Percentiles rank a stretch among this genome's conserved stretches.
Conservation (phyloP, 2,888 invertebrate genomes). For the Polymixis flavicincta region DNA sequence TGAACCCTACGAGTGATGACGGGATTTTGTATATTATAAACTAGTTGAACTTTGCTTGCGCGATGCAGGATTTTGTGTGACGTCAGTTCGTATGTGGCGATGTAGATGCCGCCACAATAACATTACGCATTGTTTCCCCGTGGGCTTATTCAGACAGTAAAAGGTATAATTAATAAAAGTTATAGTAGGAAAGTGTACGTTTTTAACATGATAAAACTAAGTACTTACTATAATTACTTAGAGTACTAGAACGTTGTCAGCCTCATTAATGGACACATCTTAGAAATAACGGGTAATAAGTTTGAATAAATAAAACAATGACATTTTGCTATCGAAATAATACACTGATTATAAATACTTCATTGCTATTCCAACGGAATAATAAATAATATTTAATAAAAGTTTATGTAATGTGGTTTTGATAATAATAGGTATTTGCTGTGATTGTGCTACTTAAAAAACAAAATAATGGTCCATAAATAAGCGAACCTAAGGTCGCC, state of each 20-base stretch:
- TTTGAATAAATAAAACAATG: constrained; percentile 6
- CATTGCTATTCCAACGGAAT: constrained; percentile 4
- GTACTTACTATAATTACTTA: background rate
- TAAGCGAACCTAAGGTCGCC: too few relatives aligned
- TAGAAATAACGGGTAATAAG: constrained; percentile 1
- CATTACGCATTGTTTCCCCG: too few relatives aligned
- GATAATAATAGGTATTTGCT: background rate
- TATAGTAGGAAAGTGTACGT: too few relatives aligned
- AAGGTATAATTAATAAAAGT: too few relatives aligned
- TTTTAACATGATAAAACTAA: background rate
- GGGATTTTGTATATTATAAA: too few relatives aligned
- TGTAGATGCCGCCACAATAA: too few relatives aligned
- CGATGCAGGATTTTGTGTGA: too few relatives aligned
- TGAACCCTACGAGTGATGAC: too few relatives aligned
- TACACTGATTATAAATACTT: constrained; percentile 17
- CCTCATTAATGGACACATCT: background rate
- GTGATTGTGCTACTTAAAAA: background rate
- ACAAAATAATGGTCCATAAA: background rate
- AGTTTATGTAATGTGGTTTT: background rate
- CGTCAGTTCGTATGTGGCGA: too few relatives aligned
- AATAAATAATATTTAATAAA: background rate
- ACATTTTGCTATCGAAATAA: constrained; percentile 21
- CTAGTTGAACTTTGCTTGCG: too few relatives aligned
- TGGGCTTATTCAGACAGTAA: too few relatives aligned
- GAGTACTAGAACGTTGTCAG: background rate